A percentile compares a stretch with the other conserved stretches of the same genome.
These are phyloP conservation scores for Hyppa rectilinea DNA, from an alignment of 2,888 invertebrate genomes.

Conservation along the genomic window DNA sequence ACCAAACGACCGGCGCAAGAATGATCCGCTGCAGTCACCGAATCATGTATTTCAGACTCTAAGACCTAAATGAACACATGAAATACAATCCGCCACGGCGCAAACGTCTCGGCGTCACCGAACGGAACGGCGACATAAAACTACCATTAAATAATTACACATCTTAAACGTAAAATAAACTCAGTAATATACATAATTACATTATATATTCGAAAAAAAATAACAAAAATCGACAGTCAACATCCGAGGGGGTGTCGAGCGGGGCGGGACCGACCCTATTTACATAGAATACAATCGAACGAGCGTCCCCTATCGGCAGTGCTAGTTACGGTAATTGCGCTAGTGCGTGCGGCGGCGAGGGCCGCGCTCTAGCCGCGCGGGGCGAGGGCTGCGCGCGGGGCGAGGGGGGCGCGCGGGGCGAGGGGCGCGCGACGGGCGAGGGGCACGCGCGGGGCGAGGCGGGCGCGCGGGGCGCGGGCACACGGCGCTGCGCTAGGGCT, in stretches of 20 bases:
- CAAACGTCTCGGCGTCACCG: slow-evolving; percentile 75
- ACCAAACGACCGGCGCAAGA: slow-evolving; percentile 83
- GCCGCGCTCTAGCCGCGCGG: slow-evolving; percentile 47
- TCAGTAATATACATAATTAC: slow-evolving; percentile 90
- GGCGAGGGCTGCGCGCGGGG: slow-evolving; percentile 37
- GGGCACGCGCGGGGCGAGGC: slow-evolving; percentile 61
- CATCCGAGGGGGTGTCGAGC: slow-evolving; percentile 65
- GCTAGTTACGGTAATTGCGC: slow-evolving; percentile 64
- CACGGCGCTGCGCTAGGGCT: slow-evolving; percentile 71
- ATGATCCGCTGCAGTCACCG: slow-evolving; percentile 81
- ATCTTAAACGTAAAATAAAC: slow-evolving; percentile 89
- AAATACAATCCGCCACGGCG: slow-evolving; percentile 86
- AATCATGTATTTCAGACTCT: slow-evolving; percentile 87
- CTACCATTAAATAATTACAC: slow-evolving; percentile 89
- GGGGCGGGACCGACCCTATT: slow-evolving; percentile 60
- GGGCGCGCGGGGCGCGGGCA: slow-evolving; percentile 61
- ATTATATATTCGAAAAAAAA: slow-evolving; percentile 89
- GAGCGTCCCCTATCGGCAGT: slow-evolving; percentile 63
- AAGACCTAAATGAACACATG: slow-evolving; percentile 90
- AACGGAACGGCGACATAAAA: slow-evolving; percentile 79
- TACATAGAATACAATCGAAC: slow-evolving; percentile 67
- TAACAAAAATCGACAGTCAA: slow-evolving; percentile 82
- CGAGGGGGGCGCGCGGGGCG: slow-evolving; percentile 45
- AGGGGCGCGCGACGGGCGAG: slow-evolving; percentile 59
- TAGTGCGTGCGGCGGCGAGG: slow-evolving; percentile 54